Evolutionary conservation across 2,797 vertebrate species (phyloP), one percentile per base, ranked within the genome.

Genomic region (Carduelis carduelis): DNA sequence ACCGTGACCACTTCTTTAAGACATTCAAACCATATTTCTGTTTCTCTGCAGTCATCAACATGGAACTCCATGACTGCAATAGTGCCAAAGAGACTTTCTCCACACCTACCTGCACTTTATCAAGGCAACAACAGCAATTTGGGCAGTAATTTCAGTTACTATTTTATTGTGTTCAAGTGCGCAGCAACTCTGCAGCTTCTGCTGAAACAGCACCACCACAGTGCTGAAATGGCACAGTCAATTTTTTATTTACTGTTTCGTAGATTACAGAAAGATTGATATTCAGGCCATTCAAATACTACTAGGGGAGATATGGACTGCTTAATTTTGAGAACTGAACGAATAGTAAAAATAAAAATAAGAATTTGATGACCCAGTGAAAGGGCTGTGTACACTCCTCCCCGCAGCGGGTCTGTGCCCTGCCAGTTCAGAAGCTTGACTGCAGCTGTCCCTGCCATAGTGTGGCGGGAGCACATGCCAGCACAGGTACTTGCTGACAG

Each of bases 41-140:
- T 35, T 90, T 64, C 83, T 70, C 77, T 95, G 87, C 85, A 93
- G 74, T 82, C 87, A 89, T 43, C 70, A 84, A 60, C 65, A 76
- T 44, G 79, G 79, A 96, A 78, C 49, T 32, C 56, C 1, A 3
- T 0, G 1, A 69, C 68, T 61, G 49, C 55, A 80, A 28, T 47
- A 55, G 52, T 35, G 59, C 56, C 56, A 61, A 75, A 63, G 60
- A 63, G 52, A 44, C 26, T 39, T 65, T 43, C 26, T 74, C 61
- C 39, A n/a, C 26, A 52, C 13, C 65, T n/a, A 11, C 27, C 71
- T 81, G 1, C 2, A 43, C n/a, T 87, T 77, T 24, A 65, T 13
- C 70, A 60, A 28, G 22, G n/a, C 41, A 68, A 0, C 12, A 81
- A 59, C 41, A 49, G 49, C 41, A 43, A 43, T 49, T 5, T 22